Evolutionary conservation across 1,140 invertebrate species (phyloP), one percentile per base, ranked within the genome.

Genomic region (Chrysomallon squamiferum): DNA sequence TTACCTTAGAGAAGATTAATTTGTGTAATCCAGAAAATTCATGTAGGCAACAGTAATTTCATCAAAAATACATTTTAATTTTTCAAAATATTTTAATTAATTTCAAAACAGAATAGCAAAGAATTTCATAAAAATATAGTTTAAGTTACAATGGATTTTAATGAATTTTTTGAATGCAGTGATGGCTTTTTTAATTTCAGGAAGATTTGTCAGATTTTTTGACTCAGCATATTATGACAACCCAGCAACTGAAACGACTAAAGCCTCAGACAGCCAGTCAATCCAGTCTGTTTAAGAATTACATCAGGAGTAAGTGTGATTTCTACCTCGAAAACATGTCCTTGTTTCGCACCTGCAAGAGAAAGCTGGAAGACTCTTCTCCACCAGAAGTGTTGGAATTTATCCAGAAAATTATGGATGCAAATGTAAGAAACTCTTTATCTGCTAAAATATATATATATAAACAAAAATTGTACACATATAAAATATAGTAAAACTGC

Each of bases 121-220:
- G n/a, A n/a, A n/a, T n/a, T n/a, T n/a, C n/a, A n/a, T n/a, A n/a
- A n/a, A n/a, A n/a, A n/a, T n/a, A n/a, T n/a, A n/a, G n/a, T n/a
- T n/a, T n/a, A n/a, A n/a, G n/a, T n/a, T n/a, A n/a, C n/a, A n/a
- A n/a, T n/a, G n/a, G n/a, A n/a, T n/a, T n/a, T n/a, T n/a, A n/a
- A n/a, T n/a, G n/a, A n/a, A n/a, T n/a, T n/a, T n/a, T n/a, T n/a
- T n/a, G n/a, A n/a, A n/a, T n/a, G n/a, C n/a, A n/a, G n/a, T n/a
- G n/a, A n/a, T n/a, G n/a, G n/a, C n/a, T n/a, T n/a, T n/a, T n/a
- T 38, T 38, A 5, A 38, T 66, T 30, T 30, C 65, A 80, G 78
- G 74, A 58, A 33, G 79, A 81, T 62, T 58, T 81, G n/a, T 69
- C 74, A n/a, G 77, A 81, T 62, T 73, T 69, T 49, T 66, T 81